Conservation (phyloP, 2,888 invertebrate genomes). For the Mesoligia furuncula region DNA sequence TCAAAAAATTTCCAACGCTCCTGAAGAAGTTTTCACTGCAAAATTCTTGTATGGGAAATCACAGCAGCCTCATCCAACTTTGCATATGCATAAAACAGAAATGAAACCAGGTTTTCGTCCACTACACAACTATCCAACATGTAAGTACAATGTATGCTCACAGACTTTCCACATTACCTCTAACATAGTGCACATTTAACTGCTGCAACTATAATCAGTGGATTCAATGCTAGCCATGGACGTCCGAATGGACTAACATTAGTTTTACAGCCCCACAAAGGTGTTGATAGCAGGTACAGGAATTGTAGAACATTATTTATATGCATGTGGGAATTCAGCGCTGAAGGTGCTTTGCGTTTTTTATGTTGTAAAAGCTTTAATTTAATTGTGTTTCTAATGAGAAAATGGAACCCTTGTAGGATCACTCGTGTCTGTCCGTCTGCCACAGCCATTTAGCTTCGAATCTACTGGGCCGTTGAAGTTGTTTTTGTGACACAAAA, state of each 20-base stretch:
- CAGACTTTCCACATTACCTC: slow-evolving; percentile 52
- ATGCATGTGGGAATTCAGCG: slow-evolving; percentile 38
- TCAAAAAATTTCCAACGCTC: too few species aligned
- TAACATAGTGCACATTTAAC: slow-evolving; percentile 48
- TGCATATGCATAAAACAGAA: slow-evolving; percentile 4
- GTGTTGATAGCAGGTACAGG: slow-evolving; percentile 49
- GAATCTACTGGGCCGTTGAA: too few species aligned
- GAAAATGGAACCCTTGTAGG: too few species aligned
- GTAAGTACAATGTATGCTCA: slow-evolving; percentile 29
- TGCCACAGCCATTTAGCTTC: too few species aligned
- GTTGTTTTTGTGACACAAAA: too few species aligned
- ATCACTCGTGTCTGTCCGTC: too few species aligned
- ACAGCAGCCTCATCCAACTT: not conserved
- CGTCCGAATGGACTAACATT: slow-evolving; percentile 58
- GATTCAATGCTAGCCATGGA: slow-evolving; percentile 50
- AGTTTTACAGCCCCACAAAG: slow-evolving; percentile 59
- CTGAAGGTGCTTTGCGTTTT: not conserved
- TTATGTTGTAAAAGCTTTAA: not conserved
- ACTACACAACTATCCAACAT: not conserved
- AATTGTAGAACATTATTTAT: slow-evolving; percentile 58
- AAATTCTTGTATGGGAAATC: not conserved
- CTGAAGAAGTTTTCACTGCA: too few species aligned
- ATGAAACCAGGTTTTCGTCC: slow-evolving; percentile 17
- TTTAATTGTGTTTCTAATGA: too few species aligned
- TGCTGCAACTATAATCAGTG: slow-evolving; percentile 57